These are phyloP conservation scores for Globodera rostochiensis DNA, from an alignment of 1,140 invertebrate genomes.

Conservation along the genomic window DNA sequence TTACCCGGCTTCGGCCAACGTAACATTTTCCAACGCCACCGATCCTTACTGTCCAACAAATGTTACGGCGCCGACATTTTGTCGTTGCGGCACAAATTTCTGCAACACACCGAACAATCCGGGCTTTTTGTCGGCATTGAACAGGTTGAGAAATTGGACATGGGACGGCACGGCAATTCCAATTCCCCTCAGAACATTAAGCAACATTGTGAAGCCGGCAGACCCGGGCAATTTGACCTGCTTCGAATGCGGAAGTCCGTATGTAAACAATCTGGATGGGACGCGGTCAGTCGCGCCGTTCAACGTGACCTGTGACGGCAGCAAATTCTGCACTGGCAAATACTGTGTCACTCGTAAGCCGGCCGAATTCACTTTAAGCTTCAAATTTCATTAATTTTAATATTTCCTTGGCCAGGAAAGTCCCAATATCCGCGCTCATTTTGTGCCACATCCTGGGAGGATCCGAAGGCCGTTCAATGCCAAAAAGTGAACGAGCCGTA, in stretches of 20 bases:
- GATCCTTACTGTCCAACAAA: slow-evolving; percentile 7
- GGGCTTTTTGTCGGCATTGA: not conserved
- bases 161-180: not conserved
- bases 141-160: not conserved
- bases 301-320: slow-evolving; percentile 24
- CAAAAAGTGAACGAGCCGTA: slow-evolving; percentile 9
- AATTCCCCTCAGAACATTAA: slow-evolving; percentile 5
- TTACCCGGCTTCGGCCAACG: not conserved
- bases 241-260: slow-evolving; percentile 25
- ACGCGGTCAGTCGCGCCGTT: slow-evolving; percentile 4
- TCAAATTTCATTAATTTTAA: no score
- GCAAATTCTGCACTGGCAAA: slow-evolving; percentile 23
- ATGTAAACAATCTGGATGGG: slow-evolving; percentile 15
- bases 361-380: not conserved
- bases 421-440: slow-evolving; percentile 15
- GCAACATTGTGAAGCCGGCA: slow-evolving; percentile 12
- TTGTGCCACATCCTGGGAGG: slow-evolving; percentile 29
- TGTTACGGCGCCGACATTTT: slow-evolving; percentile 3
- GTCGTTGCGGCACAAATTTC: slow-evolving; percentile 19
- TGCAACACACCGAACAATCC: slow-evolving; percentile 28
- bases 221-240: slow-evolving; percentile 24
- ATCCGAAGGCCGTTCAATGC: slow-evolving; percentile 4
- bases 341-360: slow-evolving; percentile 19
- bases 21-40: not conserved
- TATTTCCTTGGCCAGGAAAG: not conserved